Percentiles rank a stretch among this genome's conserved stretches.
These are phyloP conservation scores for Lacanobia wlatinum DNA, from an alignment of 2,888 invertebrate species.

Conservation along the genomic window DNA sequence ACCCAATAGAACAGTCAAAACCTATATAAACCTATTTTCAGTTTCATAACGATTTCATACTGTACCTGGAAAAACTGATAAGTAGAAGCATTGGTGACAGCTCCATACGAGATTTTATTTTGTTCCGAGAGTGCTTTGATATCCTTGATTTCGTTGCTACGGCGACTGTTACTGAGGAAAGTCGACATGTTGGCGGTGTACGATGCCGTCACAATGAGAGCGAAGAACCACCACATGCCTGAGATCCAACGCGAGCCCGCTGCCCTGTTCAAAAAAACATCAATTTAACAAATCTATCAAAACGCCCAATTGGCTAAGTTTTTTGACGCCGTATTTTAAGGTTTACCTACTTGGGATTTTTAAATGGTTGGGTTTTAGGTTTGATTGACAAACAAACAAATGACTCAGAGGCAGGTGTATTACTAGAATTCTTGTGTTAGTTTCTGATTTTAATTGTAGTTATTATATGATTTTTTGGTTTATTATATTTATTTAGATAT, in stretches of 20 bases:
- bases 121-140: conserved; percentile 96
- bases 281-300: no score
- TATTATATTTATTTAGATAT: no score
- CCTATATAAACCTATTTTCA: background rate
- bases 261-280: conserved; percentile 90
- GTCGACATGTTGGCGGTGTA: conserved; percentile 94
- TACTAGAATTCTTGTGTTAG: no score
- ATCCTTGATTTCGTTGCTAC: conserved; percentile 95
- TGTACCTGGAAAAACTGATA: conserved; percentile 95
- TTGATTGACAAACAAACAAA: no score
- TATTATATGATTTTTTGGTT: no score
- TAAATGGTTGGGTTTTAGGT: no score
- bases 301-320: no score
- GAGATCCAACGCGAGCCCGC: conserved; percentile 97
- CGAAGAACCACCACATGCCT: conserved; percentile 98
- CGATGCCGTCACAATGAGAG: conserved; percentile 97
- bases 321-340: no score
- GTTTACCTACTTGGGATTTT: no score
- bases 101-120: conserved; percentile 96
- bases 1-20: background rate
- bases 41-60: conserved; percentile 8
- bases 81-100: conserved; percentile 94
- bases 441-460: no score
- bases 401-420: no score
- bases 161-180: conserved; percentile 94